Base-by-base conservation (phyloP, 92 coral and sea anemone species). In the Hydrozoanthus gracilis region DNA sequence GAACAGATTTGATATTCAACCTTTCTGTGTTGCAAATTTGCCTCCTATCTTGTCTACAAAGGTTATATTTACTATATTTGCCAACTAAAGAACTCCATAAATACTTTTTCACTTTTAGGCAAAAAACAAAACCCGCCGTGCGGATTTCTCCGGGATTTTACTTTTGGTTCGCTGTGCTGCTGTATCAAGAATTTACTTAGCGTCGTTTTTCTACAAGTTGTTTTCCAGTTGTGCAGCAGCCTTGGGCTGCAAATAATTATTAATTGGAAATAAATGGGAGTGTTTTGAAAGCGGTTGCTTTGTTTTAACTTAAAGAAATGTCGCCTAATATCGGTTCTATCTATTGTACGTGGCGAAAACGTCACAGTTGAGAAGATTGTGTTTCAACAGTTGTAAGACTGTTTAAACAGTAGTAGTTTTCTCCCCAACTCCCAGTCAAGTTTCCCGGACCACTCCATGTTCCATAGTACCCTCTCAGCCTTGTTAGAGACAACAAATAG, bases 221-320 rank as follows among this genome's bases (percentile, higher is more conserved):
- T 48, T 65, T 80, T 47, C 61, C 12, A 48, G 61, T 65, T 80
- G 85, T 49, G 10, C 60, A n/a, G n/a, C 73, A 80, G 73, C 16
- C 39, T 27, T 55, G 49, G 46, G 46, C 48, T 58, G 84, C 55
- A 13, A 61, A 20, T 17, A 52, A 46, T 48, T 5, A 14, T 79
- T 47, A 16, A 6, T 48, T 50, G 75, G 44, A 65, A 80, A 64
- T 64, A 80, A 80, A 65, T 51, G 62, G 75, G 85, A 61, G 64
- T 39, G 58, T 80, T 80, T 80, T 65, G 52, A 74, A 80, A 66
- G 44, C 3, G 11, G 8, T 9, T 27, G 39, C 39, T 27, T 35
- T 68, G 73, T 64, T 35, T 39, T 68, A 14, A 9, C 48, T 18
- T 62, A 35, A 48, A 51, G 16, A 52, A 77, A 14, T 44, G 4